phyloP scores from a whole-genome alignment of 2,113 vertebrate species.

The Cnemophilus loriae region DNA sequence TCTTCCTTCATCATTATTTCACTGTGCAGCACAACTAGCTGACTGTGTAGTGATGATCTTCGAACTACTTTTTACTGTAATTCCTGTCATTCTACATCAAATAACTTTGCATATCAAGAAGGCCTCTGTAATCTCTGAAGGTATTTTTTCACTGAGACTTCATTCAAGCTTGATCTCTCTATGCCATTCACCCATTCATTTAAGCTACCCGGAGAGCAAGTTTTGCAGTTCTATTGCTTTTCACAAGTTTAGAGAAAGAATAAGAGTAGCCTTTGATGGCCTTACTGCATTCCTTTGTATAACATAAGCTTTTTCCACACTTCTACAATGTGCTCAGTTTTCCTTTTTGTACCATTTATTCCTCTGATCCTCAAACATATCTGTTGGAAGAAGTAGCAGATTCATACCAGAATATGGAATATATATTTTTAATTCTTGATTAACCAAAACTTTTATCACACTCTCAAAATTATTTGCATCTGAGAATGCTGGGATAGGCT shows the following conservation, averaged over 20 bases:
- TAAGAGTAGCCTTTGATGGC: not conserved
- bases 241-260: not conserved
- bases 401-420: not conserved
- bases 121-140: not conserved
- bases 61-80: not conserved
- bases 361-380: not conserved
- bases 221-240: not conserved
- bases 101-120: not conserved
- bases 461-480: not conserved
- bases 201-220: not conserved
- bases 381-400: not conserved
- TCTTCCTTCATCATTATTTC: conserved; percentile 1
- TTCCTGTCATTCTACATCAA: not conserved
- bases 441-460: not conserved
- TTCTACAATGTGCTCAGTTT: not conserved
- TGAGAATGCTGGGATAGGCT: not conserved
- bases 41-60: not conserved
- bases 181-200: not conserved
- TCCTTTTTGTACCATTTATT: not conserved
- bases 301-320: not conserved
- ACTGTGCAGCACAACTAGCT: not conserved
- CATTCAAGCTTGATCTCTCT: not conserved
- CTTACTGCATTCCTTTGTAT: not conserved
- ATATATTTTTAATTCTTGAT: not conserved
- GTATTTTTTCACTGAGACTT: not conserved